phyloP scores from a whole-genome alignment of 1,140 invertebrate genomes.

The Lucilia cuprina region DNA sequence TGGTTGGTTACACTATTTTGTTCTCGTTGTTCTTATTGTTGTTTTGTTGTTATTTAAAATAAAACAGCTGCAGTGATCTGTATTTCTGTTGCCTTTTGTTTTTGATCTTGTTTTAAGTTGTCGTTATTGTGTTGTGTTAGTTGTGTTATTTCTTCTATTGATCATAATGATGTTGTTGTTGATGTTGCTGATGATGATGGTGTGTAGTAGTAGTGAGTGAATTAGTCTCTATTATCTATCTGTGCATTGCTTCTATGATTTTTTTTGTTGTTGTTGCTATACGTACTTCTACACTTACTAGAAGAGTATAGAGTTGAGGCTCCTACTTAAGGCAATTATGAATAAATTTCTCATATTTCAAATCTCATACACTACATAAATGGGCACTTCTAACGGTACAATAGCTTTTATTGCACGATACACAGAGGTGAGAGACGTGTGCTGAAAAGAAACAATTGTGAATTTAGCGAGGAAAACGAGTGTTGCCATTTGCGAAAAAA shows the following conservation, averaged over 20 bases:
- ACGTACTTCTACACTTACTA: not conserved
- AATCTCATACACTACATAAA: constrained; percentile 32
- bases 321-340: constrained; percentile 35
- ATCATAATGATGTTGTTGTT: no score
- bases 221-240: constrained; percentile 2
- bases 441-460: not conserved
- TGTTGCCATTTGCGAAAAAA: no score
- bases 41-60: not conserved
- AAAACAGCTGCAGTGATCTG: constrained; percentile 10
- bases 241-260: not conserved
- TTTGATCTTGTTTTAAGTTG: not conserved
- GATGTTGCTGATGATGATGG: not conserved
- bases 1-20: not conserved
- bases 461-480: not conserved
- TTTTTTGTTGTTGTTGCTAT: not conserved
- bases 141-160: not conserved
- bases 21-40: not conserved
- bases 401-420: not conserved
- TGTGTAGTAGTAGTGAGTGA: not conserved
- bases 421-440: constrained; percentile 27
- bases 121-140: not conserved
- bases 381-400: constrained; percentile 31
- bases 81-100: not conserved
- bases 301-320: not conserved
- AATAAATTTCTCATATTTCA: constrained; percentile 35